Percentiles rank a stretch among this genome's conserved stretches.
These are phyloP conservation scores for Pheosia gnoma DNA, from an alignment of 2,888 invertebrate genomes.

Conservation along the genomic window DNA sequence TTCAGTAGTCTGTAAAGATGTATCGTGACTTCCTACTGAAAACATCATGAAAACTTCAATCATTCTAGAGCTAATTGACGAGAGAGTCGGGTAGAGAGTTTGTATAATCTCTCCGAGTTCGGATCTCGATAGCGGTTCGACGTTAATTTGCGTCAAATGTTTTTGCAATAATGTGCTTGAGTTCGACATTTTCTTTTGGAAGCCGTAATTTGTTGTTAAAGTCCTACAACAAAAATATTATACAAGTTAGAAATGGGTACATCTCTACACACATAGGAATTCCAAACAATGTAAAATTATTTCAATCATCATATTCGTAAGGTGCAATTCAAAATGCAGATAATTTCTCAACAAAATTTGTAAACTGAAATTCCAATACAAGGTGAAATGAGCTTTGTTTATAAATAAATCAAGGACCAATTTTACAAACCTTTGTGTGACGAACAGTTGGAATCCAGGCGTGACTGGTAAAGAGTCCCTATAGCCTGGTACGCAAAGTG, in stretches of 20 bases:
- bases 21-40: constrained; percentile 87
- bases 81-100: constrained; percentile 87
- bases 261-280: not conserved
- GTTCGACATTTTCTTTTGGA: constrained; percentile 85
- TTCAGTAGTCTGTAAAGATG: constrained; percentile 71
- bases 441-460: constrained; percentile 96
- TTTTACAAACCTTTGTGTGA: constrained; percentile 90
- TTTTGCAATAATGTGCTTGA: constrained; percentile 90
- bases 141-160: constrained; percentile 91
- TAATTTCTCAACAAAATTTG: constrained; percentile 34
- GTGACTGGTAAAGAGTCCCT: constrained; percentile 91
- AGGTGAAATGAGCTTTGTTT: constrained; percentile 2
- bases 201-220: constrained; percentile 84
- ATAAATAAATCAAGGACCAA: not conserved
- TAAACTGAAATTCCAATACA: constrained; percentile 9
- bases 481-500: constrained; percentile 94
- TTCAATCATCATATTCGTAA: not conserved
- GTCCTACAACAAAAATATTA: constrained; percentile 70
- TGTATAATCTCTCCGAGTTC: constrained; percentile 91
- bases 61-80: constrained; percentile 89
- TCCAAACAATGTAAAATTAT: not conserved
- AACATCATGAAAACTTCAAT: constrained; percentile 93
- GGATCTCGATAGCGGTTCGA: constrained; percentile 89
- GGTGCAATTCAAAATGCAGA: not conserved
- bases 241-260: not conserved